These are phyloP conservation scores for Pristionchus exspectatus DNA, from an alignment of 2,888 invertebrate species.

Conservation along the genomic window DNA sequence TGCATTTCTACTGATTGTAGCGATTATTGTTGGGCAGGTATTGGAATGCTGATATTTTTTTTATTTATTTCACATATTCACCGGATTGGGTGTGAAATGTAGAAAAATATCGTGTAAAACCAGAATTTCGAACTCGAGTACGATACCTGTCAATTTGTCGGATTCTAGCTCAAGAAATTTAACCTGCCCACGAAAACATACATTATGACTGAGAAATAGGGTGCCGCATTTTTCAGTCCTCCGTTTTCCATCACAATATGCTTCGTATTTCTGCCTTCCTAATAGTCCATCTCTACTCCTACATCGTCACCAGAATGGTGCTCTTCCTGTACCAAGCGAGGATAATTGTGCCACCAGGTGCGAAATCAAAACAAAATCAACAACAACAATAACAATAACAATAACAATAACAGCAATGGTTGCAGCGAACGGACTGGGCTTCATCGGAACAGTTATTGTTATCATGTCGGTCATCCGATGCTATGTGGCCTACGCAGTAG, in stretches of 20 bases:
- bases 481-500: background rate
- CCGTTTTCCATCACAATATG: constrained; percentile 7
- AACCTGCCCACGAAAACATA: too few relatives aligned
- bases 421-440: background rate
- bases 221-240: too few relatives aligned
- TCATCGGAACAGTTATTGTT: background rate
- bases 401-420: background rate
- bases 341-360: background rate
- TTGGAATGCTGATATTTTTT: background rate
- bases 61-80: background rate
- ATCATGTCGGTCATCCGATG: background rate
- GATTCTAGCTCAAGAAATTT: too few relatives aligned
- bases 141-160: too few relatives aligned
- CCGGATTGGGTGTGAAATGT: too few relatives aligned
- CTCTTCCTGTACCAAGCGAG: background rate
- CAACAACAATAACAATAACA: too few relatives aligned
- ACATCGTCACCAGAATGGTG: background rate
- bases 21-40: constrained; percentile 19
- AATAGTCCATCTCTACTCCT: constrained; percentile 2
- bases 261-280: background rate
- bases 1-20: background rate
- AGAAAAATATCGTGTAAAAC: too few relatives aligned
- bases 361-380: background rate
- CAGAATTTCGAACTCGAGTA: too few relatives aligned
- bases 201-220: too few relatives aligned